A percentile compares a stretch with the other conserved stretches of the same genome.
Conservation (phyloP, 1,140 invertebrate genomes). For the Aplysia californica region DNA sequence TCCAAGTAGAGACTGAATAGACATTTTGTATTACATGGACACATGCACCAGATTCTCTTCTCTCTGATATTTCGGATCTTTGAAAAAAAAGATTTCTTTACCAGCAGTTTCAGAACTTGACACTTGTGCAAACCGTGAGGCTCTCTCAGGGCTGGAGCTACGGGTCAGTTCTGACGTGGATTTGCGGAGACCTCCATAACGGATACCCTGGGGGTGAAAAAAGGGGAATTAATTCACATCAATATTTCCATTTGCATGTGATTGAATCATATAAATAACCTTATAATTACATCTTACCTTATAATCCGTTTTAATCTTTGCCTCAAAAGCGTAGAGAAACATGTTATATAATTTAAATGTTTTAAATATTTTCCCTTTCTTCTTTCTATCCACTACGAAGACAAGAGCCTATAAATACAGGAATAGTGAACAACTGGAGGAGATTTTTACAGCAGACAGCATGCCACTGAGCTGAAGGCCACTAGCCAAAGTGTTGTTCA, state of each 20-base stretch:
- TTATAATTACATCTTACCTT: not conserved
- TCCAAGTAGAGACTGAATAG: too few relatives aligned
- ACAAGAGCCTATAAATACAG: too few relatives aligned
- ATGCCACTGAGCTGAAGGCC: not conserved
- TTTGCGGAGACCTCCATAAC: slow-evolving; percentile 38
- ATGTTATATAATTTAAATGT: not conserved
- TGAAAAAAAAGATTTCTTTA: too few relatives aligned
- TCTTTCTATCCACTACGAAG: too few relatives aligned
- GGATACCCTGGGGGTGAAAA: slow-evolving; percentile 26
- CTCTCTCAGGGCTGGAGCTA: slow-evolving; percentile 15
- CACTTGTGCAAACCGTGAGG: not conserved
- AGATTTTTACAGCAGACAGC: not conserved
- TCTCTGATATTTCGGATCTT: too few relatives aligned
- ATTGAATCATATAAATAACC: not conserved
- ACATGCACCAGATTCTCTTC: too few relatives aligned
- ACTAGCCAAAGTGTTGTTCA: not conserved
- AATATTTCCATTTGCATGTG: not conserved
- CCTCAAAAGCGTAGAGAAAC: not conserved
- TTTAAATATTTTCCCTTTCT: not conserved
- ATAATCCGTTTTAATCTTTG: not conserved
- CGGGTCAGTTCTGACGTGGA: slow-evolving; percentile 11
- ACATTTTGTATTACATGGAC: too few relatives aligned
- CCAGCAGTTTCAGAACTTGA: too few relatives aligned
- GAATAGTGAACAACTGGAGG: not conserved
- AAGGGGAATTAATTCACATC: not conserved